These are phyloP conservation scores for Leptosomus discolor DNA, from an alignment of 2,113 vertebrate genomes.

Conservation along the genomic window DNA sequence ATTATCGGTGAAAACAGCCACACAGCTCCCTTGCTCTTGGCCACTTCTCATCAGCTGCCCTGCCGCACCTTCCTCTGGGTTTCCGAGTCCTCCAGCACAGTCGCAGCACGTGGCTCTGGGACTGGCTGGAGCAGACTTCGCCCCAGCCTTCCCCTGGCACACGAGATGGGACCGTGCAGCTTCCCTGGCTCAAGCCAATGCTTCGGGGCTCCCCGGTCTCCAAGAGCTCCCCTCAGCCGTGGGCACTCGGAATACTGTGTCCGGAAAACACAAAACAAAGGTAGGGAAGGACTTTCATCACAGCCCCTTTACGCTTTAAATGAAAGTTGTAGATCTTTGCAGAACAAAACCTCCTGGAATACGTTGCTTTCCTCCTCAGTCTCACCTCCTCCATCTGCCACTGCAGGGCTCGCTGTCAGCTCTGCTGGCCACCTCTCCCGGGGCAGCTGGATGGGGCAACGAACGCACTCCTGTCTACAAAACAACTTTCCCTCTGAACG, in stretches of 20 bases:
- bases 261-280: not conserved
- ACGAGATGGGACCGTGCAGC: fast-evolving
- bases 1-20: not conserved
- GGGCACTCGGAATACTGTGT: not conserved
- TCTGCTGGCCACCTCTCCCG: not conserved
- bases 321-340: not conserved
- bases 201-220: too few relatives aligned
- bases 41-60: too few relatives aligned
- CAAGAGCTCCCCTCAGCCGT: not conserved
- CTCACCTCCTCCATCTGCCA: not conserved
- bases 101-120: not conserved
- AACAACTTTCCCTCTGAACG: not conserved
- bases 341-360: not conserved
- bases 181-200: not conserved
- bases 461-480: not conserved
- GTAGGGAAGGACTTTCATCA: not conserved
- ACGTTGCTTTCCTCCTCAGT: not conserved
- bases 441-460: not conserved
- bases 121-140: not conserved
- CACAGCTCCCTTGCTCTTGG: not conserved
- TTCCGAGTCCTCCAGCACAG: fast-evolving
- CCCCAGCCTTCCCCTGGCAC: not conserved
- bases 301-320: not conserved
- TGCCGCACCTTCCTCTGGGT: not conserved
- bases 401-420: not conserved